A percentile compares a stretch with the other conserved stretches of the same genome.
These are phyloP conservation scores for Cinclus mexicanus DNA, from an alignment of 2,113 vertebrate genomes.

Conservation along the genomic window DNA sequence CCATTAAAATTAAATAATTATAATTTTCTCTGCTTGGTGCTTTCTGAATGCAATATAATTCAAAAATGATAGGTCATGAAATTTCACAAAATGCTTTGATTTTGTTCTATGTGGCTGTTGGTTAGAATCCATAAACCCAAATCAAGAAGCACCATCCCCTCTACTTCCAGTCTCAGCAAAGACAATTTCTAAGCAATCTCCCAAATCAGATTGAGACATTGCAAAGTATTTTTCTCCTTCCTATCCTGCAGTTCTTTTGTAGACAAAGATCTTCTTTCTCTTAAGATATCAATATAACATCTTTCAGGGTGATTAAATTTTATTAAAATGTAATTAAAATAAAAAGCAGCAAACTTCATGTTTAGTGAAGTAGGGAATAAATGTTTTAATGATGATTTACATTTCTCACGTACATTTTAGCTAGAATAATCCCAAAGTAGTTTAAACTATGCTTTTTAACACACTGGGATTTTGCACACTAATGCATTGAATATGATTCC, in stretches of 20 bases:
- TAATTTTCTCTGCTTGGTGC: background rate
- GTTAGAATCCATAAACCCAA: background rate
- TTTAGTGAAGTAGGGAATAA: slow-evolving; percentile 21
- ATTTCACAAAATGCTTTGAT: background rate
- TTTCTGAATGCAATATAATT: background rate
- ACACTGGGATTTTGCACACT: slow-evolving; percentile 37
- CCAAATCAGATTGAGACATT: background rate
- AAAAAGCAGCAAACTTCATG: background rate
- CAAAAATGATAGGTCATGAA: background rate
- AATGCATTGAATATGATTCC: slow-evolving; percentile 54
- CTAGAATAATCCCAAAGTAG: slow-evolving; percentile 12
- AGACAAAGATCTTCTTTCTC: background rate
- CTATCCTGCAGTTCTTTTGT: background rate
- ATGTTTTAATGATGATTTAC: slow-evolving; percentile 11
- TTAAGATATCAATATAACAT: background rate
- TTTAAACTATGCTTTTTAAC: slow-evolving; percentile 36
- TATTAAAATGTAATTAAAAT: slow-evolving; percentile 25
- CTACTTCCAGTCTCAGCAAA: background rate
- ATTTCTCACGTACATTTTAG: slow-evolving; percentile 34
- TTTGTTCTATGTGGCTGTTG: background rate
- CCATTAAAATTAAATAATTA: background rate
- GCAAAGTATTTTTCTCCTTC: background rate
- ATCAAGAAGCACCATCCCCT: background rate
- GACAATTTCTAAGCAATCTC: background rate
- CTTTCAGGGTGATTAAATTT: background rate